phyloP scores from a whole-genome alignment of 2,888 invertebrate genomes.

The Pelosia muscerda region DNA sequence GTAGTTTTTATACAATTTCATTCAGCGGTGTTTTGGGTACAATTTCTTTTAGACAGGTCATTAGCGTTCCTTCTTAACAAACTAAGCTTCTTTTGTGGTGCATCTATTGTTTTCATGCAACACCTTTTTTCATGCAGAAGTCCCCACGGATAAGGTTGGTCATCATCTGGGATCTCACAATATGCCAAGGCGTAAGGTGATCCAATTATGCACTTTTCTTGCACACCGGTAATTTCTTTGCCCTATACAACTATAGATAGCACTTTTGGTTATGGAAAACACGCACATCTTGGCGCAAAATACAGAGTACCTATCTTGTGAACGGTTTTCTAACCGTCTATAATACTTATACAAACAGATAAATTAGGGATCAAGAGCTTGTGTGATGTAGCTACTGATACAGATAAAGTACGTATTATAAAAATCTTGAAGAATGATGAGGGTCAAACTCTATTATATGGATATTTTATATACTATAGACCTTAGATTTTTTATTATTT shows the following conservation, averaged over 20 bases:
- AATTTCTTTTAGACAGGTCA: too few species aligned
- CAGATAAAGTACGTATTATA: background rate
- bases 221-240: too few species aligned
- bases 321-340: background rate
- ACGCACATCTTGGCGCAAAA: background rate
- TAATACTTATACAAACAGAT: background rate
- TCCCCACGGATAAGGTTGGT: too few species aligned
- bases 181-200: too few species aligned
- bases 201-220: too few species aligned
- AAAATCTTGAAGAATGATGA: conserved; percentile 2
- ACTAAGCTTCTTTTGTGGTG: too few species aligned
- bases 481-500: background rate
- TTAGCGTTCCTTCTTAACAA: too few species aligned
- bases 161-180: too few species aligned
- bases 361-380: background rate
- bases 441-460: background rate
- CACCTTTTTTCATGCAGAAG: too few species aligned
- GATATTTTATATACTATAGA: background rate
- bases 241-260: too few species aligned
- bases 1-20: background rate
- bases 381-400: background rate
- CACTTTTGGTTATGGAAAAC: too few species aligned
- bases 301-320: background rate
- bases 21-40: background rate
- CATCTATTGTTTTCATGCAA: too few species aligned